A percentile compares a stretch with the other conserved stretches of the same genome.
Evolutionary conservation across 2,797 vertebrate species (phyloP).

Genomic region (Acipenser ruthenus): DNA sequence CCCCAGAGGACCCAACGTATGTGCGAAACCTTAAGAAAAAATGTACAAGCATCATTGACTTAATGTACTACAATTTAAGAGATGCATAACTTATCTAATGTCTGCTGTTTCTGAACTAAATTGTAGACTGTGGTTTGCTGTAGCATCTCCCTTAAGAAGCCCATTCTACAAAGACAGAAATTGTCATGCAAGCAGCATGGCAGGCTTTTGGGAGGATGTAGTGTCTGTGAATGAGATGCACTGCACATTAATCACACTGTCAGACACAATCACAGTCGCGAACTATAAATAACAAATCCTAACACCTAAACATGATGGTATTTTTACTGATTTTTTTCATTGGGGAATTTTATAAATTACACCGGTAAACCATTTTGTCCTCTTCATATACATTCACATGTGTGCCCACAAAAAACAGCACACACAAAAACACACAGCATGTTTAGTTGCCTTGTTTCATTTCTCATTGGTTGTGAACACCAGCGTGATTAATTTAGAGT

Average conservation of each 20-base stretch:
- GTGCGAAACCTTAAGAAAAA: neutral
- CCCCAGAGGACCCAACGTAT: neutral
- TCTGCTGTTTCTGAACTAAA: neutral
- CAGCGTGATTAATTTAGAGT: too few species aligned
- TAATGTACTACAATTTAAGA: neutral
- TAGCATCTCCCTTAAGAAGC: slow-evolving; percentile 3
- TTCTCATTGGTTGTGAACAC: too few species aligned
- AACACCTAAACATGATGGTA: neutral
- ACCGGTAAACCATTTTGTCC: too few species aligned
- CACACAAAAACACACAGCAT: too few species aligned
- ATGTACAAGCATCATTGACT: neutral
- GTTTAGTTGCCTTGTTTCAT: too few species aligned
- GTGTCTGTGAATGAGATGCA: neutral
- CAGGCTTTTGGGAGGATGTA: neutral
- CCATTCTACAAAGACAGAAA: neutral
- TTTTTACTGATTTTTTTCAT: neutral
- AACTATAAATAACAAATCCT: neutral
- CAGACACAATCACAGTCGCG: neutral
- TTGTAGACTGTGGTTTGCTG: neutral
- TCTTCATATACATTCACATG: too few species aligned
- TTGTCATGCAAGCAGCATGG: neutral
- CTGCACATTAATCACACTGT: slow-evolving; percentile 7
- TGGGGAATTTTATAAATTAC: too few species aligned
- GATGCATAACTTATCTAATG: slow-evolving; percentile 4
- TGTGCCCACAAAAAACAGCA: too few species aligned